Evolutionary conservation across 1,140 invertebrate genomes (phyloP).

Genomic region (Drosophila pectinifera): DNA sequence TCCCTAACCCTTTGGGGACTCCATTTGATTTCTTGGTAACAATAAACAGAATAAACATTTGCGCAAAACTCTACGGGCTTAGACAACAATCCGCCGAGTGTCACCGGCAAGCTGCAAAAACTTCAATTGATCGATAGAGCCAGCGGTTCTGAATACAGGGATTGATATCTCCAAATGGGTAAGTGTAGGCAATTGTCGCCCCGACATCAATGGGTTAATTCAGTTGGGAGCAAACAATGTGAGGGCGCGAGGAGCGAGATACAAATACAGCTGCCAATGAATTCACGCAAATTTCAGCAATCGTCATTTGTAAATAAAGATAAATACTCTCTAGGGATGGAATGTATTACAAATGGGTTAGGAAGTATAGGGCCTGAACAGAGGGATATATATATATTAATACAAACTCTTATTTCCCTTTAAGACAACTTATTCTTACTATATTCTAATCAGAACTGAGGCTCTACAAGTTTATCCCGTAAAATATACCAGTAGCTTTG

Average conservation of each 20-base stretch:
- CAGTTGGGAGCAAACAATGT: constrained; percentile 48
- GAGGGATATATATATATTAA: background rate
- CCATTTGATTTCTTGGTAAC: background rate
- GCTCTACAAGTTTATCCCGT: rapidly evolving
- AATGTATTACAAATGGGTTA: background rate
- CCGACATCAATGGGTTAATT: constrained; percentile 55
- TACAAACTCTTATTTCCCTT: too few relatives aligned
- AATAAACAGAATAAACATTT: constrained; percentile 48
- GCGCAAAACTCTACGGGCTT: constrained; percentile 56
- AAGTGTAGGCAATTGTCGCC: constrained; percentile 41
- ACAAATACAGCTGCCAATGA: constrained; percentile 63
- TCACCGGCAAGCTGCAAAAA: constrained; percentile 71
- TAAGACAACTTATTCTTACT: background rate
- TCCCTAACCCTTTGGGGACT: constrained; percentile 13
- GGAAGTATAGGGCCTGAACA: background rate
- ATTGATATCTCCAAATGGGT: constrained; percentile 20
- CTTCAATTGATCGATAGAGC: constrained; percentile 53
- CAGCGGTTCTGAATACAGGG: constrained; percentile 1
- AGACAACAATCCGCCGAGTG: constrained; percentile 40
- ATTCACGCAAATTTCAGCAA: constrained; percentile 17
- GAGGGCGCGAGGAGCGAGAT: constrained; percentile 36
- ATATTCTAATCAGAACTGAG: background rate
- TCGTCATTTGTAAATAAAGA: background rate
- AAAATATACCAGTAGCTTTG: background rate
- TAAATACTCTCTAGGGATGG: background rate